Evolutionary conservation across 2,797 vertebrate species (phyloP), one percentile per base, ranked within the genome.

Genomic region (Momotus momota): DNA sequence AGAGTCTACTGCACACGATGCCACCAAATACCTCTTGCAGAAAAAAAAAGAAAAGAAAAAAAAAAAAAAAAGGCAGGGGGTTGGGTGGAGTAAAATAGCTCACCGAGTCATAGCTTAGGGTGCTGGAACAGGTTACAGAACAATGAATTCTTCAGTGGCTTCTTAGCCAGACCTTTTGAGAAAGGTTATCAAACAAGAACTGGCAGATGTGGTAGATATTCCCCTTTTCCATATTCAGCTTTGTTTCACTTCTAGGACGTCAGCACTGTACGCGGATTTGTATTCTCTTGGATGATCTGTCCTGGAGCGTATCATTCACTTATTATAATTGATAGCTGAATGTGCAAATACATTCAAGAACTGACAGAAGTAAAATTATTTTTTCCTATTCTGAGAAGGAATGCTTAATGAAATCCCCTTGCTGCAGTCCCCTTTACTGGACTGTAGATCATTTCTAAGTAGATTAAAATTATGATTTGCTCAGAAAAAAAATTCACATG

Each of bases 311-410:
- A 73, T 45, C 0, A 81, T 85, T 92, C 26, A 73, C n/a, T 51
- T 86, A 23, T 35, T 70, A 26, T 64, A 88, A 70, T 6, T 90
- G 73, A 90, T 90, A 75, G 77, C 23, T 84, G 81, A 92, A 87
- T 92, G 81, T 92, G 60, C 31, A 93, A 93, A 66, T 66, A 4
- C 3, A 40, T 75, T 81, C n/a, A 86, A 79, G 40, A 78, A 65
- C 43, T 90, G 81, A 48, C 35, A 80, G n/a, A 87, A 86, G 7
- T 51, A 74, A 62, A 73, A 57, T 57, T 77, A 14, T 55, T 83
- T 86, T 64, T 69, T 77, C 29, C 22, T 55, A 18, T 73, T 82
- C 27, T 46, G n/a, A 69, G 31, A 13, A 75, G 29, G n/a, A 85
- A 70, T 66, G 16, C 6, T 66, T 64, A 82, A 93, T 66, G 41